phyloP scores from a whole-genome alignment of 2,888 invertebrate species.

The Drosophila melanosoma region DNA sequence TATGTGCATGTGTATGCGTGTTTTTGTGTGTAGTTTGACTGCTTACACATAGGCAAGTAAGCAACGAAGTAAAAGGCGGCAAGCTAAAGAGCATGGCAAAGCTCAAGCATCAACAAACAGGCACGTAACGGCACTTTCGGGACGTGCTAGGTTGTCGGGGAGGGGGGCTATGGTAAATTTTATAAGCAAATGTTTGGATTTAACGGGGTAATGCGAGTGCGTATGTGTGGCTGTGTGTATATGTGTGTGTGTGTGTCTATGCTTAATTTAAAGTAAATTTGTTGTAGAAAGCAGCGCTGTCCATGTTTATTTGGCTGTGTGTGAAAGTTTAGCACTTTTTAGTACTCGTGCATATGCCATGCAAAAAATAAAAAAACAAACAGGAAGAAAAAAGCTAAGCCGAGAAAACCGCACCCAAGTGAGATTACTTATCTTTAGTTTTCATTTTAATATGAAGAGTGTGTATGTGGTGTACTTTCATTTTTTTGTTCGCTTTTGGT shows the following conservation, averaged over 20 bases:
- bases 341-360: conserved; percentile 15
- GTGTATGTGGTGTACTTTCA: conserved; percentile 44
- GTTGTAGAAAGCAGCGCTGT: conserved; percentile 29
- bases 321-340: conserved; percentile 26
- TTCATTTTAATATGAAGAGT: conserved; percentile 75
- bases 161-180: conserved; percentile 46
- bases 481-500: conserved; percentile 56
- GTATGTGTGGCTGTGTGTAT: conserved; percentile 2
- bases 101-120: conserved; percentile 62
- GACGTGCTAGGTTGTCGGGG: not conserved
- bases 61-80: conserved; percentile 8
- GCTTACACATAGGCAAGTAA: conserved; percentile 27
- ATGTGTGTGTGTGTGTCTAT: conserved; percentile 19
- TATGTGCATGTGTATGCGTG: not conserved
- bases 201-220: conserved; percentile 58
- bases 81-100: conserved; percentile 39
- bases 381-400: conserved; percentile 3
- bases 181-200: conserved; percentile 78
- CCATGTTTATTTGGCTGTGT: conserved; percentile 15
- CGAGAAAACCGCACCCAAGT: conserved; percentile 71
- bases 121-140: conserved; percentile 43
- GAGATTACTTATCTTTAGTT: conserved; percentile 78
- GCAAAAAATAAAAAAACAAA: conserved; percentile 17
- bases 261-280: conserved; percentile 59
- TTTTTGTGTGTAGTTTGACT: conserved; percentile 10